A percentile compares a stretch with the other conserved stretches of the same genome.
Evolutionary conservation across 2,113 vertebrate species (phyloP).

Genomic region (Addax nasomaculatus): DNA sequence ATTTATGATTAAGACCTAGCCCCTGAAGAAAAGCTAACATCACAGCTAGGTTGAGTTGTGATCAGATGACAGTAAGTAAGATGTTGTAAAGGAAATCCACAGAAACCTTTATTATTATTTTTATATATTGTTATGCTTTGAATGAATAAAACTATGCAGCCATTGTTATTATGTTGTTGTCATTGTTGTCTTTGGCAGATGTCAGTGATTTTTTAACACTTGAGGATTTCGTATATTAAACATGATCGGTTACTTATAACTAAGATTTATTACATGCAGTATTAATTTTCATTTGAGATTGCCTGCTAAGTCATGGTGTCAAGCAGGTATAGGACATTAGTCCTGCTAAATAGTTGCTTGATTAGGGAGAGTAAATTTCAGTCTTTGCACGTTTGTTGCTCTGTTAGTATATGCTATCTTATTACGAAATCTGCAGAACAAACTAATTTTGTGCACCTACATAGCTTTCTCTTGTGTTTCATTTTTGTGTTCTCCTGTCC

Average conservation of each 20-base stretch:
- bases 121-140: constrained; percentile 39
- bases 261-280: constrained; percentile 28
- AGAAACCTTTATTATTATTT: constrained; percentile 49
- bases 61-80: constrained; percentile 75
- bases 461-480: not conserved
- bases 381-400: constrained; percentile 41
- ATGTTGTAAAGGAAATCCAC: constrained; percentile 65
- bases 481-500: constrained; percentile 13
- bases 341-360: constrained; percentile 66
- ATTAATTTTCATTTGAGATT: constrained; percentile 59
- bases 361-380: constrained; percentile 68
- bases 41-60: constrained; percentile 72
- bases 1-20: constrained; percentile 78
- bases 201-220: not conserved
- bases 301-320: constrained; percentile 36
- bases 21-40: constrained; percentile 76
- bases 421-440: constrained; percentile 49
- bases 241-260: not conserved
- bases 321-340: constrained; percentile 49
- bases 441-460: constrained; percentile 25
- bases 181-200: not conserved
- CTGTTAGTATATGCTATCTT: constrained; percentile 51
- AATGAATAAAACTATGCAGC: constrained; percentile 50
- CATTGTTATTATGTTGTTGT: constrained; percentile 15
- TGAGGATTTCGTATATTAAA: constrained; percentile 24